Percentiles rank a stretch among this genome's conserved stretches.
phyloP scores from a whole-genome alignment of 2,888 invertebrate genomes.

The Mimas tiliae region DNA sequence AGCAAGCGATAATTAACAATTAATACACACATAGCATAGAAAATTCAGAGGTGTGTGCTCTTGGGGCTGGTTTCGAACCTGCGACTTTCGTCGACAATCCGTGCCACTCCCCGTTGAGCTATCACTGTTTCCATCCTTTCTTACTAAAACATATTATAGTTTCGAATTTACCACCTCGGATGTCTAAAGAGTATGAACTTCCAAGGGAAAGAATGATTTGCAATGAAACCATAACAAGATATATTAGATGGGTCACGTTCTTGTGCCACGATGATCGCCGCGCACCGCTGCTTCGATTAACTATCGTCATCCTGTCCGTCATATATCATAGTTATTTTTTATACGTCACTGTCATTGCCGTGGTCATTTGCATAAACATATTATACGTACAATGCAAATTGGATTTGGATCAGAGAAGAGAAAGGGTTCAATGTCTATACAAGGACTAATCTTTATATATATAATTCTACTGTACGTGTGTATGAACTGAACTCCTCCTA shows the following conservation, averaged over 20 bases:
- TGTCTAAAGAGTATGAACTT: not conserved
- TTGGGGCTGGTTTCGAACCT: too few relatives aligned
- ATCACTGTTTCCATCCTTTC: too few relatives aligned
- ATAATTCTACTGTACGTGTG: too few relatives aligned
- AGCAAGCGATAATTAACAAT: too few relatives aligned
- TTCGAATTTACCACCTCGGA: not conserved
- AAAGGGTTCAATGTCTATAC: too few relatives aligned
- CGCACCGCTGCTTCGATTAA: slow-evolving; percentile 55
- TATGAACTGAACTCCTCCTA: too few relatives aligned
- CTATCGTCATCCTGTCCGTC: slow-evolving; percentile 47
- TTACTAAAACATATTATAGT: too few relatives aligned
- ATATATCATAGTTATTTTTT: slow-evolving; percentile 20
- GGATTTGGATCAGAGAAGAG: not conserved
- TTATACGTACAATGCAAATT: not conserved
- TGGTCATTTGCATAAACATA: not conserved
- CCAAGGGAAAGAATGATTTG: not conserved
- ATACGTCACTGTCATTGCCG: slow-evolving; percentile 20
- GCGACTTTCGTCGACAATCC: too few relatives aligned
- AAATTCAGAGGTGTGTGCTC: too few relatives aligned
- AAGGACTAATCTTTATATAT: too few relatives aligned
- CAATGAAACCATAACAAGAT: slow-evolving; percentile 17
- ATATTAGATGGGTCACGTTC: slow-evolving; percentile 44
- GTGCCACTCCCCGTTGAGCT: too few relatives aligned
- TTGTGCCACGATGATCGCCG: slow-evolving; percentile 37
- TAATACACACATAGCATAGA: too few relatives aligned